Evolutionary conservation across 2,797 vertebrate species (phyloP).

Genomic region (Mareca penelope): DNA sequence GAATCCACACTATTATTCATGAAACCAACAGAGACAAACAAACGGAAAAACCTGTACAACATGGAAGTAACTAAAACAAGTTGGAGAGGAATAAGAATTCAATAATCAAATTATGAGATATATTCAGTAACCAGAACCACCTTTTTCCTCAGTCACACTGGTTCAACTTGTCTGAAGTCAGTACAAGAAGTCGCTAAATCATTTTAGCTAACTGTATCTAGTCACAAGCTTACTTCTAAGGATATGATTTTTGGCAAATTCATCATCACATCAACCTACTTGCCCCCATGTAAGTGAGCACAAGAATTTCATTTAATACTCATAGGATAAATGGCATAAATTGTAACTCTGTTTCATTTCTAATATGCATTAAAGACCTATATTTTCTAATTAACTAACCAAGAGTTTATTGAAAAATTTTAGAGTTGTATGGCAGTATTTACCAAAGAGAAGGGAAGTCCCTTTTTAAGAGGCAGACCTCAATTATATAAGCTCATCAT

Average conservation of each 20-base stretch:
- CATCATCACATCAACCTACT: background rate
- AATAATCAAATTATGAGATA: background rate
- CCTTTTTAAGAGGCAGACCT: background rate
- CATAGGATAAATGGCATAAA: background rate
- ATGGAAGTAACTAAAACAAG: background rate
- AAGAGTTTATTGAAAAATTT: background rate
- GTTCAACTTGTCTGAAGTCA: background rate
- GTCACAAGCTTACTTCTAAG: background rate
- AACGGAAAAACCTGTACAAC: background rate
- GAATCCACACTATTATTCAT: background rate
- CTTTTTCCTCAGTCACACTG: background rate
- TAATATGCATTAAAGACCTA: background rate
- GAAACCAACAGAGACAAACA: background rate
- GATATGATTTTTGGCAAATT: background rate
- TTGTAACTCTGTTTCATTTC: background rate
- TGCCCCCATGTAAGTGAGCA: background rate
- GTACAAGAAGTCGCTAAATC: background rate
- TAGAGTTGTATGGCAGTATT: background rate
- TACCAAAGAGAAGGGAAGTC: background rate
- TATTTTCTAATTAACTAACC: background rate
- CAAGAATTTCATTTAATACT: background rate
- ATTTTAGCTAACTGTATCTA: background rate
- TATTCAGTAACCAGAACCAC: background rate
- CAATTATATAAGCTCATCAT: background rate
- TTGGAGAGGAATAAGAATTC: background rate